These are phyloP conservation scores for Ectobius pallidus DNA, from an alignment of 2,888 invertebrate species.

Conservation along the genomic window DNA sequence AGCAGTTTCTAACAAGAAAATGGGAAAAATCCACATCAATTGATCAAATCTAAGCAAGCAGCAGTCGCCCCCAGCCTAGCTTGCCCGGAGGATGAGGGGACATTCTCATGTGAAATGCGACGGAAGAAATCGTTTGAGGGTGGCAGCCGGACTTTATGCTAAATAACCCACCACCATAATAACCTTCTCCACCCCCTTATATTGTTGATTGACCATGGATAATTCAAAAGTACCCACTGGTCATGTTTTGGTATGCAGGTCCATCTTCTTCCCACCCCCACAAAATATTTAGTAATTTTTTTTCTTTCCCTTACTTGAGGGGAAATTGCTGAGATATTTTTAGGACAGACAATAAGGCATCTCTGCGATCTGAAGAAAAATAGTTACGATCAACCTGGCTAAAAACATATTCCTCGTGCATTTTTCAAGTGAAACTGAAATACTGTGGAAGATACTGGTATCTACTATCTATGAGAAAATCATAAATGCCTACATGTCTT, in stretches of 20 bases:
- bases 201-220: slow-evolving; percentile 32
- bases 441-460: too few species aligned
- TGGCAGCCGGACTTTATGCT: slow-evolving; percentile 38
- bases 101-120: slow-evolving; percentile 17
- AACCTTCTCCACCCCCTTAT: not conserved
- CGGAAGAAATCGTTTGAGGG: slow-evolving; percentile 6
- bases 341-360: too few species aligned
- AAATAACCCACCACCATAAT: slow-evolving; percentile 41
- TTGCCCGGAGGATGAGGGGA: slow-evolving; percentile 39
- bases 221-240: slow-evolving; percentile 32
- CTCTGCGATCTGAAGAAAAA: not conserved
- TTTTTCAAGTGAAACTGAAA: too few species aligned
- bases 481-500: too few species aligned
- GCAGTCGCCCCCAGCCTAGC: slow-evolving; percentile 45
- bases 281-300: not conserved
- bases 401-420: too few species aligned
- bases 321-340: too few species aligned
- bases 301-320: not conserved
- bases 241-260: slow-evolving; percentile 38
- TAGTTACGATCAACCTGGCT: not conserved
- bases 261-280: not conserved
- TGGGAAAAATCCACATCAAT: slow-evolving; percentile 31
- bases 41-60: slow-evolving; percentile 24
- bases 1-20: slow-evolving; percentile 13
- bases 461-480: too few species aligned